Evolutionary conservation across 2,888 invertebrate genomes (phyloP).

Genomic region (Mamestra brassicae): DNA sequence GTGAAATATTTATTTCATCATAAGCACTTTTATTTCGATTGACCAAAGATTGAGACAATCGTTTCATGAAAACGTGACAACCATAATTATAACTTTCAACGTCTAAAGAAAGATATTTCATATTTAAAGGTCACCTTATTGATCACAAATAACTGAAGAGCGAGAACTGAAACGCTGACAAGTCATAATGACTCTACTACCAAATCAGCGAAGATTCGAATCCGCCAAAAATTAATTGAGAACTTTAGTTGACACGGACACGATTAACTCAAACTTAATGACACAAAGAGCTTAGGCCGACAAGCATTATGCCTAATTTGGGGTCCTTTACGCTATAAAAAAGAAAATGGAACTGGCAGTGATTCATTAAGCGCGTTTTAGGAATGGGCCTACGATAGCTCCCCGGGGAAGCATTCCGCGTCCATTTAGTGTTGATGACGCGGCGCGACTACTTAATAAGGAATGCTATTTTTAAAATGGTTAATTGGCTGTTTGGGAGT

Average conservation of each 20-base stretch:
- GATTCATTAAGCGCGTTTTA: constrained; percentile 64
- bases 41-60: not conserved
- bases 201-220: constrained; percentile 14
- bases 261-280: constrained; percentile 52
- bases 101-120: not conserved
- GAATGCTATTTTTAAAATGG: constrained; percentile 55
- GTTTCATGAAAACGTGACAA: not conserved
- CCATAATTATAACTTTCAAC: not conserved
- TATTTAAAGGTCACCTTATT: not conserved
- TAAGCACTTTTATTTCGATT: not conserved
- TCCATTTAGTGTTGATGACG: constrained; percentile 63
- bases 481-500: constrained; percentile 46
- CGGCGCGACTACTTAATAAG: constrained; percentile 51
- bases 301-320: constrained; percentile 52
- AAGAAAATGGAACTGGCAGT: constrained; percentile 56
- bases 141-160: not conserved
- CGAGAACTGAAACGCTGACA: constrained; percentile 18
- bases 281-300: constrained; percentile 41
- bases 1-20: constrained; percentile 1
- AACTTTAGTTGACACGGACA: constrained; percentile 36
- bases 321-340: constrained; percentile 50
- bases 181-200: constrained; percentile 1
- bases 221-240: constrained; percentile 20
- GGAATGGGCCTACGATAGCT: constrained; percentile 60
- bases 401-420: constrained; percentile 57